Evolutionary conservation across 2,113 vertebrate species (phyloP).

Genomic region (Myodes glareolus): DNA sequence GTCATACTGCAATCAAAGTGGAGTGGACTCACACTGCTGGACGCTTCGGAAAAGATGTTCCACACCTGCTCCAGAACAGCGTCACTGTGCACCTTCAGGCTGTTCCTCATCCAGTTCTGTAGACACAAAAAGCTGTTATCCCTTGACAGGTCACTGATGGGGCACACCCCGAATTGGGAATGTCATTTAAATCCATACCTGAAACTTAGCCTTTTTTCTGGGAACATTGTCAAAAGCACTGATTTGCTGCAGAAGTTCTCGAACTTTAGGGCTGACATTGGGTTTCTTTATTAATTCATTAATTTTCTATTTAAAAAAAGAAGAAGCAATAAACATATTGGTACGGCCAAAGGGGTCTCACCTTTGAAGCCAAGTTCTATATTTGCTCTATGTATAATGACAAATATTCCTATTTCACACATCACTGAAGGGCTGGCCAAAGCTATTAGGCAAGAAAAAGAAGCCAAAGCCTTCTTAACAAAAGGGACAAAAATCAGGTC

Average conservation of each 20-base stretch:
- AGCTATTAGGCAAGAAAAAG: neutral
- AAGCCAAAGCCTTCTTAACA: neutral
- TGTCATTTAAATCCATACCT: conserved; percentile 86
- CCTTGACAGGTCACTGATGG: neutral
- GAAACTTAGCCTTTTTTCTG: conserved; percentile 96
- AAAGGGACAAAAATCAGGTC: neutral
- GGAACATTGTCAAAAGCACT: conserved; percentile 94
- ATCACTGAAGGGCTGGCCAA: neutral
- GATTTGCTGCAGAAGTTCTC: conserved; percentile 91
- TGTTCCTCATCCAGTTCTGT: conserved; percentile 98
- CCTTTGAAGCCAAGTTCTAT: neutral
- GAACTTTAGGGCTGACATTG: conserved; percentile 89
- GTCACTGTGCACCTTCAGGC: conserved; percentile 89
- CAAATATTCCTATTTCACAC: neutral
- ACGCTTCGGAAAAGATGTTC: conserved; percentile 91
- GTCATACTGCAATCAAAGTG: neutral
- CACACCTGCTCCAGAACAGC: conserved; percentile 93
- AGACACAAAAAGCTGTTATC: neutral
- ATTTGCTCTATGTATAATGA: neutral
- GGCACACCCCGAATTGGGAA: neutral
- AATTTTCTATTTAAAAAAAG: conserved; percentile 88
- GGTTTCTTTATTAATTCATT: conserved; percentile 91
- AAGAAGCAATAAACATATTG: neutral
- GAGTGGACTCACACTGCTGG: conserved; percentile 81
- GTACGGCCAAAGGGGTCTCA: neutral